Evolutionary conservation across 2,888 invertebrate species (phyloP).

Genomic region (Oscheius onirici): DNA sequence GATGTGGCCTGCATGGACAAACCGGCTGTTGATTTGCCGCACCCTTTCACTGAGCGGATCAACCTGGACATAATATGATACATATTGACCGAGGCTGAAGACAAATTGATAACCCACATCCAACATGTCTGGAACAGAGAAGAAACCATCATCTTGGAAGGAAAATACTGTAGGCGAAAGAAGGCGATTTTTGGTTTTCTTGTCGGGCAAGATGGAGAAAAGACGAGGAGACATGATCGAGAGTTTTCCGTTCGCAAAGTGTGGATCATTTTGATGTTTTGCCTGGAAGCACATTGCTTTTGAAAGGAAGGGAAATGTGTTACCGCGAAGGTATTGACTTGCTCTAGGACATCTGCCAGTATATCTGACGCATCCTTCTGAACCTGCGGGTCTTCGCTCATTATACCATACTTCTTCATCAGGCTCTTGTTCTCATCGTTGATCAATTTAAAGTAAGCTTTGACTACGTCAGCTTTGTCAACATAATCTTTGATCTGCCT

Average conservation of each 20-base stretch:
- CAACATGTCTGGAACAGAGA: slow-evolving; percentile 60
- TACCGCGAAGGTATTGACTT: slow-evolving; percentile 34
- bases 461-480: slow-evolving; percentile 50
- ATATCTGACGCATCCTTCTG: slow-evolving; percentile 9
- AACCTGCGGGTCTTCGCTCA: slow-evolving; percentile 24
- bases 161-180: slow-evolving; percentile 62
- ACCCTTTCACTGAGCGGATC: slow-evolving; percentile 12
- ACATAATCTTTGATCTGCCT: slow-evolving; percentile 39
- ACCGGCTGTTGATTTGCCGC: neutral
- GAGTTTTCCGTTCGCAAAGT: slow-evolving; percentile 34
- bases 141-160: slow-evolving; percentile 64
- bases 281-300: neutral
- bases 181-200: slow-evolving; percentile 39
- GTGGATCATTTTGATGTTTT: neutral
- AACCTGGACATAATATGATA: slow-evolving; percentile 19
- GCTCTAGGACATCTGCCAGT: slow-evolving; percentile 21
- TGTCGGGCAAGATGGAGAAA: slow-evolving; percentile 57
- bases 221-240: slow-evolving; percentile 60
- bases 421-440: slow-evolving; percentile 54
- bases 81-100: neutral
- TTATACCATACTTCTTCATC: slow-evolving; percentile 4
- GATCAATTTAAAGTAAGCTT: slow-evolving; percentile 59
- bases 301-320: neutral
- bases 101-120: slow-evolving; percentile 39
- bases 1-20: too few species aligned